Percentiles rank a stretch among this genome's conserved stretches.
Evolutionary conservation across 2,113 vertebrate genomes (phyloP).

Genomic region (Phaethornis superciliosus): DNA sequence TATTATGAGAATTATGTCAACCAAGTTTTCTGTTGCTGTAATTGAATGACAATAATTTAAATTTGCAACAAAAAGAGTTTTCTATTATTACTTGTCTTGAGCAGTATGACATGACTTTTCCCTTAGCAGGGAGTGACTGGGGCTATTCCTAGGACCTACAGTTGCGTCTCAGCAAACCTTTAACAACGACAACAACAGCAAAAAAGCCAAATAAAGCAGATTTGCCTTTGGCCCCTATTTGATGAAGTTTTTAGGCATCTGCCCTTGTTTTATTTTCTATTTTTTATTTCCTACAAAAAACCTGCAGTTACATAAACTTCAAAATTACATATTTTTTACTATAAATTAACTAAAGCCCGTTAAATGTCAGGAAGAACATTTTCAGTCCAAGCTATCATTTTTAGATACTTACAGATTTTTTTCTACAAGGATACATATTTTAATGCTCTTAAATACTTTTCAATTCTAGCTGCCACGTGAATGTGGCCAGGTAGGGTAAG

Average conservation of each 20-base stretch:
- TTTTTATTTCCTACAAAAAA: neutral
- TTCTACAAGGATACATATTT: neutral
- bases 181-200: too few species aligned
- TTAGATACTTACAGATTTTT: neutral
- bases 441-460: neutral
- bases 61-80: neutral
- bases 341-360: neutral
- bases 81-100: neutral
- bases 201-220: neutral
- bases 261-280: neutral
- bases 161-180: neutral
- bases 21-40: neutral
- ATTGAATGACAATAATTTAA: neutral
- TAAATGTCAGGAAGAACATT: neutral
- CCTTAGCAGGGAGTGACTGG: neutral
- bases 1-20: neutral
- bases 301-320: neutral
- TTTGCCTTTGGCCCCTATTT: neutral
- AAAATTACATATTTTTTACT: neutral
- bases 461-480: neutral
- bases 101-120: neutral
- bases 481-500: neutral
- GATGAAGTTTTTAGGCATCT: neutral
- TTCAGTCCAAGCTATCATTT: neutral
- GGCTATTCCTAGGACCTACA: neutral